Evolutionary conservation across 2,888 invertebrate genomes (phyloP), one percentile per base, ranked within the genome.

Genomic region (Deilephila elpenor): DNA sequence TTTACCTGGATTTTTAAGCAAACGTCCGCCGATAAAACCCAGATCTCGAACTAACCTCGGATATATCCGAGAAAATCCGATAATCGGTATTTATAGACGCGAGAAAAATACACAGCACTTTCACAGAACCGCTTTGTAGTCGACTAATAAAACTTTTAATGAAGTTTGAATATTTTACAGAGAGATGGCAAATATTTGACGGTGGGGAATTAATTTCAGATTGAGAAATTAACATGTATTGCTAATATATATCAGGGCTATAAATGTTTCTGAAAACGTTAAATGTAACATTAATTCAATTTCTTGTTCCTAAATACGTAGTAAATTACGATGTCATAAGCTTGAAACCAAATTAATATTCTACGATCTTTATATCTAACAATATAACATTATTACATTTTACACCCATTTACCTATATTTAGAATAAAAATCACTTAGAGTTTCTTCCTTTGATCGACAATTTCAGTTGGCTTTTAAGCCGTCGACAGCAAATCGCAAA

Each of bases 31-130:
- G 20, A 64, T 44, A n/a, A 44, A 64, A 62, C 62, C 5, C 20
- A 64, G 44, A 37, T 64, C 64, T n/a, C 64, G 44, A 64, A 64
- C 11, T 64, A 14, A 37, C 64, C 64, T 64, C 37, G 64, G n/a
- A 44, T 44, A 62, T 60, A 60, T 29, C 20, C 8, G n/a, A 62
- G 37, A 64, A 44, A n/a, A 44, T 44, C 61, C 8, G 44, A 11
- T 34, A 34, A 64, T 64, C 20, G 7, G 37, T 64, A 64, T 64
- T 64, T 64, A 64, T 64, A 37, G 62, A 62, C 0, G 20, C 37
- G 44, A 61, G 61, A 61, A 20, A 64, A 8, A 64, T 20, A 44
- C 37, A 37, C 64, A n/a, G 19, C 17, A 32, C n/a, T 64, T 64
- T 34, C 6, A 62, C 19, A 34, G n/a, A 37, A n/a, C 7, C 62